Evolutionary conservation across 1,140 invertebrate species (phyloP).

Genomic region (Calliphora vicina): DNA sequence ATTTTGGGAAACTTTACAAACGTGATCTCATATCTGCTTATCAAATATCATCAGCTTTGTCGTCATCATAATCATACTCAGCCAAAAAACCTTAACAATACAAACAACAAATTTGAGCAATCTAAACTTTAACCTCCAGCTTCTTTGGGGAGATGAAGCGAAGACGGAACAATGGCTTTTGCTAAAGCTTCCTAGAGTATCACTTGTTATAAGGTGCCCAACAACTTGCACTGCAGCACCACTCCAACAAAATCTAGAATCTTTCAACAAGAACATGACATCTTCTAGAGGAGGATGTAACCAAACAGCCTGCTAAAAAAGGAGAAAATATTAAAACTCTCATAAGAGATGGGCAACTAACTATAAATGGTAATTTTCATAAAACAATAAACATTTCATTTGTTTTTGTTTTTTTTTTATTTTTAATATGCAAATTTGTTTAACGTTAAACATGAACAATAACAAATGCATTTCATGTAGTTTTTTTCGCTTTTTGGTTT

Average conservation of each 20-base stretch:
- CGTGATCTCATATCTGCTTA: neutral
- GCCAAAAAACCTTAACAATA: neutral
- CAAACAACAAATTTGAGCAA: neutral
- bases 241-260: neutral
- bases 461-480: neutral
- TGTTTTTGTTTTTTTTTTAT: neutral
- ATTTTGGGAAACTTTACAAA: neutral
- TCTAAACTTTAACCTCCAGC: neutral
- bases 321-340: neutral
- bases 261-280: neutral
- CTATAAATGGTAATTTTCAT: conserved; percentile 6
- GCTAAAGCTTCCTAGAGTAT: neutral
- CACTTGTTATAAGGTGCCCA: neutral
- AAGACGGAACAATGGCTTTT: neutral
- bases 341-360: neutral
- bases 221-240: neutral
- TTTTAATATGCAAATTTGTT: conserved; percentile 11
- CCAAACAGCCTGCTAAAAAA: neutral
- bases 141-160: neutral
- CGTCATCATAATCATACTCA: neutral
- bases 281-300: neutral
- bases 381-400: neutral
- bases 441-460: neutral
- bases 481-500: neutral
- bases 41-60: neutral